phyloP scores from a whole-genome alignment of 2,113 vertebrate species.

The Ardeotis arabs region DNA sequence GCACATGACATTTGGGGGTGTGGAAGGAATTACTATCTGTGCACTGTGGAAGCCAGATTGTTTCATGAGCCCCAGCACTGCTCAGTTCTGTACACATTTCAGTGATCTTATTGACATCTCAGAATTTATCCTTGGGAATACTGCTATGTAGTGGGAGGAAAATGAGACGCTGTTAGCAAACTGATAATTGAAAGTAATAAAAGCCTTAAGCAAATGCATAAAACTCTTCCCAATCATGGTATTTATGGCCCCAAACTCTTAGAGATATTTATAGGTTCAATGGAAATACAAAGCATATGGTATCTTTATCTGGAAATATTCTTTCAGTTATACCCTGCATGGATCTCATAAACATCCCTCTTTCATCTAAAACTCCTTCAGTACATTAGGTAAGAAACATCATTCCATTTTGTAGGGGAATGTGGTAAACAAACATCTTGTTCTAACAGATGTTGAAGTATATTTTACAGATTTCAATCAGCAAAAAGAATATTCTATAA shows the following conservation, averaged over 20 bases:
- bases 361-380: constrained; percentile 69
- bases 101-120: not conserved
- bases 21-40: not conserved
- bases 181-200: constrained; percentile 69
- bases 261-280: constrained; percentile 73
- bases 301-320: constrained; percentile 66
- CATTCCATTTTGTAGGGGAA: constrained; percentile 27
- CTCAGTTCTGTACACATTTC: not conserved
- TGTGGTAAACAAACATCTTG: constrained; percentile 51
- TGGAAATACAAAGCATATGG: constrained; percentile 73
- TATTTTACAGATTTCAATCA: constrained; percentile 44
- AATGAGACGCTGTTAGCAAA: constrained; percentile 35
- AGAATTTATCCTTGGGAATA: constrained; percentile 17
- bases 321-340: constrained; percentile 58
- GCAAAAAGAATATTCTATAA: constrained; percentile 9
- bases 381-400: constrained; percentile 57
- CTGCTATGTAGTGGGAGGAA: constrained; percentile 1
- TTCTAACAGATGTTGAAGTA: constrained; percentile 51
- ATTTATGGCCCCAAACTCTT: constrained; percentile 71
- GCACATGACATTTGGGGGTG: not conserved
- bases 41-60: not conserved
- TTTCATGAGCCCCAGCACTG: not conserved
- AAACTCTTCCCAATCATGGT: constrained; percentile 47
- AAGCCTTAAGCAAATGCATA: constrained; percentile 62
- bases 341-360: constrained; percentile 53